Conservation (phyloP, 2,113 vertebrate species). For the Epinephelus moara region DNA sequence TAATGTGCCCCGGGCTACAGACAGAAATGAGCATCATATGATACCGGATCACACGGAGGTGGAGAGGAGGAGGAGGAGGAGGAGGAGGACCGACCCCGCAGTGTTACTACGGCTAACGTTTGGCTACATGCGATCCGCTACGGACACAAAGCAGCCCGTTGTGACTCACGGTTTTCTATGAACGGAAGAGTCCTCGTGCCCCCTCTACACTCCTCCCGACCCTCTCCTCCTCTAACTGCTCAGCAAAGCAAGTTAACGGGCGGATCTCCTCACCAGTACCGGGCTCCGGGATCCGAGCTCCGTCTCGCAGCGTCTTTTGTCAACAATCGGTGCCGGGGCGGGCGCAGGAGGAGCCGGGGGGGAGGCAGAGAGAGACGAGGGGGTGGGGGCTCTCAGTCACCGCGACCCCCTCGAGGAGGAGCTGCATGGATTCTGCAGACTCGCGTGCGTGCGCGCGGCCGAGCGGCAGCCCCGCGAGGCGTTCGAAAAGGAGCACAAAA, state of each 20-base stretch:
- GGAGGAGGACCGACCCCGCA: constrained; percentile 62
- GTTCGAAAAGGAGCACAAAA: constrained; percentile 71
- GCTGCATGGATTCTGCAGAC: constrained; percentile 75
- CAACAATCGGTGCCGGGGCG: constrained; percentile 82
- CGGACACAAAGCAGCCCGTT: constrained; percentile 82
- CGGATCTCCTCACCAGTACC: constrained; percentile 58
- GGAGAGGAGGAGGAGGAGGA: constrained; percentile 49
- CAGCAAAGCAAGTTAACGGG: constrained; percentile 19
- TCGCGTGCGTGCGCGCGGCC: constrained; percentile 57
- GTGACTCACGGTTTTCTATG: constrained; percentile 79
- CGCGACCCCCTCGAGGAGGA: constrained; percentile 79
- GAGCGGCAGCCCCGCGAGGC: constrained; percentile 60
- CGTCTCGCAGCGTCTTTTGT: constrained; percentile 85
- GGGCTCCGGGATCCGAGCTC: constrained; percentile 58
- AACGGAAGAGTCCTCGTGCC: constrained; percentile 40
- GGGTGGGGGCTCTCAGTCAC: constrained; percentile 77
- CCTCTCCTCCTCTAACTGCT: constrained; percentile 12
- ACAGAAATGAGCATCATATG: constrained; percentile 84
- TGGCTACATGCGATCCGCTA: constrained; percentile 59
- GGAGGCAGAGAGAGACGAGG: constrained; percentile 25
- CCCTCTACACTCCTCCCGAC: not conserved
- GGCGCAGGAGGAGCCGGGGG: constrained; percentile 72
- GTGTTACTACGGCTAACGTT: constrained; percentile 65
- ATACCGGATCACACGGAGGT: constrained; percentile 80
- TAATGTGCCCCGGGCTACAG: constrained; percentile 61